Evolutionary conservation across 2,888 invertebrate genomes (phyloP).

Genomic region (Eupithecia exiguata): DNA sequence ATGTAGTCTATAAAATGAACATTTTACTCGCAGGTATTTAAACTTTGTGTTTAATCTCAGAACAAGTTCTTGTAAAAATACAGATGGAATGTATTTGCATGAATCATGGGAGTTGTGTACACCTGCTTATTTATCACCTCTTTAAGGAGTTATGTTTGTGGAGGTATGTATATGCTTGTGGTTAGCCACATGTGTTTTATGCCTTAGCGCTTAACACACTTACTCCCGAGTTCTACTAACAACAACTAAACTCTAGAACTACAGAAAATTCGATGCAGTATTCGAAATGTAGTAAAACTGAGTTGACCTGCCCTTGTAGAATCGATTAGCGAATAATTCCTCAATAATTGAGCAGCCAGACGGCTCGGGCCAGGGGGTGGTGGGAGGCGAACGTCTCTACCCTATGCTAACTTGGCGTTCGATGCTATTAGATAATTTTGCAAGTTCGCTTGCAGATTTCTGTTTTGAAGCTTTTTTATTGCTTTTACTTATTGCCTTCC

Average conservation of each 20-base stretch:
- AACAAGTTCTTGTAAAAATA: neutral
- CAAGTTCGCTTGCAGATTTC: neutral
- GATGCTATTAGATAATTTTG: neutral
- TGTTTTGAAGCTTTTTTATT: neutral
- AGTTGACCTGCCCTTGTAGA: neutral
- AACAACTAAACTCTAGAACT: no score
- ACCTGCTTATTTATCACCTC: neutral
- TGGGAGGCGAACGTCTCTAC: neutral
- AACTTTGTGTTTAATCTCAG: neutral
- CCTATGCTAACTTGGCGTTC: neutral
- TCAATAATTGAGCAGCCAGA: neutral
- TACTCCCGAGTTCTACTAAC: no score
- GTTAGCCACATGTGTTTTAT: no score
- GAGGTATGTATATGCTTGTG: neutral
- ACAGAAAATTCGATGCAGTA: no score
- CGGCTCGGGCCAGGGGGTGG: neutral
- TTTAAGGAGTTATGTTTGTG: no score
- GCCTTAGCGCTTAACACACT: neutral
- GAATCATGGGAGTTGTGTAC: neutral
- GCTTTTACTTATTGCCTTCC: neutral
- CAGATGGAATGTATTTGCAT: neutral
- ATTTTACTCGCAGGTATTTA: neutral
- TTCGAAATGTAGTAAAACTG: no score
- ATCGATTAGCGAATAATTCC: neutral
- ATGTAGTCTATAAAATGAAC: neutral